phyloP scores from a whole-genome alignment of 2,888 invertebrate species.

The Morpho helenor region DNA sequence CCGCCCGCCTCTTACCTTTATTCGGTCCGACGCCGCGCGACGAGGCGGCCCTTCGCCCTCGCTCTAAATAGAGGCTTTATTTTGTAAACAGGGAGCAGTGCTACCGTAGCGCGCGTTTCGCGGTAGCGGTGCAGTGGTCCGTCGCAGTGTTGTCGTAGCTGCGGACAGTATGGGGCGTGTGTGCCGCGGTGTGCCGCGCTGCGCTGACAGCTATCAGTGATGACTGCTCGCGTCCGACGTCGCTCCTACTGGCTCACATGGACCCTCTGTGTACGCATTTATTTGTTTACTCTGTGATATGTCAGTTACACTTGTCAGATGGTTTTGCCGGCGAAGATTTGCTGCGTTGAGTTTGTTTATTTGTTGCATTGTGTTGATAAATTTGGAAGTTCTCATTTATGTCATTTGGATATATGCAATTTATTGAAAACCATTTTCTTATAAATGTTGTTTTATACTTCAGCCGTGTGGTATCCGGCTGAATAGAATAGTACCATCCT shows the following conservation, averaged over 20 bases:
- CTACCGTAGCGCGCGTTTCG: constrained; percentile 52
- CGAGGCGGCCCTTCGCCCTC: constrained; percentile 73
- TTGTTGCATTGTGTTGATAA: constrained; percentile 1
- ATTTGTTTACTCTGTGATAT: constrained; percentile 31
- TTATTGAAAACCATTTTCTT: no score
- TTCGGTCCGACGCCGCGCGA: constrained; percentile 73
- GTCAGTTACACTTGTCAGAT: constrained; percentile 7
- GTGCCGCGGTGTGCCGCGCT: constrained; percentile 32
- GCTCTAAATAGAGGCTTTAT: constrained; percentile 76
- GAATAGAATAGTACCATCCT: no score
- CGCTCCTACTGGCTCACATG: constrained; percentile 52
- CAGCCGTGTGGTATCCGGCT: no score
- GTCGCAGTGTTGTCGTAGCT: constrained; percentile 54
- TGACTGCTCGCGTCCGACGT: constrained; percentile 34
- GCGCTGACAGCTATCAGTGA: constrained; percentile 36
- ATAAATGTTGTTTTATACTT: no score
- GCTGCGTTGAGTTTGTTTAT: constrained; percentile 13
- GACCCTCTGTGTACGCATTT: constrained; percentile 68
- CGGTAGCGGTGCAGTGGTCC: constrained; percentile 42
- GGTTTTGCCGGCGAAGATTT: constrained; percentile 3
- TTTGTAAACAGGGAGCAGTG: constrained; percentile 73
- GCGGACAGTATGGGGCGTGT: constrained; percentile 70
- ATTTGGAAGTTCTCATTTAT: neutral
- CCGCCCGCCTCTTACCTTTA: constrained; percentile 70
- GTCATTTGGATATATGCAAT: no score